Percentiles rank a stretch among this genome's conserved stretches.
These are phyloP conservation scores for Tetranychus cinnabarinus DNA, from an alignment of 1,140 invertebrate genomes.

Conservation along the genomic window DNA sequence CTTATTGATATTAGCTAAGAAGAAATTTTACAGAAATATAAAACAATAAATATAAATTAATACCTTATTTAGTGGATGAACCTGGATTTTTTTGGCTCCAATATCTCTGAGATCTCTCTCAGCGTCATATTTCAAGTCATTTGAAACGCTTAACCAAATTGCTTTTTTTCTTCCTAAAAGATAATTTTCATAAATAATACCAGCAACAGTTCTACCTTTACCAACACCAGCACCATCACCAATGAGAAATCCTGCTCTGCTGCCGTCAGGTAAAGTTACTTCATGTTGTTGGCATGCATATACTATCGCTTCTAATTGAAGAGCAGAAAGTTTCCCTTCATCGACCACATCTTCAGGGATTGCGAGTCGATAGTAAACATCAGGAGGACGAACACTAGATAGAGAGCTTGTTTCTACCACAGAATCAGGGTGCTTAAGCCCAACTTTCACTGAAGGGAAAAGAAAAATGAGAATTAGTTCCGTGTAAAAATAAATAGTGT, in stretches of 20 bases:
- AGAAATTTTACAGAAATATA: not conserved
- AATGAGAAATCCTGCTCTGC: conserved; percentile 82
- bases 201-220: conserved; percentile 92
- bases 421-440: conserved; percentile 90
- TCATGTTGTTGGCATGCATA: conserved; percentile 93
- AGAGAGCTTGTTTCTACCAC: conserved; percentile 96
- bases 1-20: not conserved
- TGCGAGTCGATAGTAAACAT: conserved; percentile 66
- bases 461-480: not conserved
- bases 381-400: conserved; percentile 80
- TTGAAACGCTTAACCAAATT: conserved; percentile 85
- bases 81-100: conserved; percentile 67
- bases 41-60: not conserved
- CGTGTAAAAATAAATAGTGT: conserved; percentile 16
- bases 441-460: conserved; percentile 49
- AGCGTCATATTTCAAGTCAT: conserved; percentile 94
- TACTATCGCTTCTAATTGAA: conserved; percentile 84
- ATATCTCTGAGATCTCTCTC: conserved; percentile 89
- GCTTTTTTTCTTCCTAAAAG: conserved; percentile 72
- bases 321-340: conserved; percentile 61
- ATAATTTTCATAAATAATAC: conserved; percentile 96
- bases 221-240: conserved; percentile 94
- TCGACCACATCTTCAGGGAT: conserved; percentile 67
- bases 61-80: conserved; percentile 70
- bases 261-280: conserved; percentile 63